These are phyloP conservation scores for Sternotherus odoratus DNA, from an alignment of 2,797 vertebrate species.

Conservation along the genomic window DNA sequence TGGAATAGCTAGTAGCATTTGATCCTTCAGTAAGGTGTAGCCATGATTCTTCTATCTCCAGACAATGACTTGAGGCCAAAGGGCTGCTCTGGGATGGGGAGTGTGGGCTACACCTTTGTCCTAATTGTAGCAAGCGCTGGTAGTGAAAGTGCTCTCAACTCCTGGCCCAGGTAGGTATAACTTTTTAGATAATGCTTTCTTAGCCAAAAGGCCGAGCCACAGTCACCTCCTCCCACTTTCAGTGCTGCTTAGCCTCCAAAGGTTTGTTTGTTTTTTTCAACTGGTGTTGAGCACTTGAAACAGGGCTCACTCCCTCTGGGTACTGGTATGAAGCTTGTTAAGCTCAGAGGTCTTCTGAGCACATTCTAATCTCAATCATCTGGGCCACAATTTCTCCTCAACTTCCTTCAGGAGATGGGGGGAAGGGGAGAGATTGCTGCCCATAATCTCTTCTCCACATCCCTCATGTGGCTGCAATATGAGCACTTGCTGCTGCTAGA, in stretches of 20 bases:
- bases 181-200: too few species aligned
- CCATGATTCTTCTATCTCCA: background rate
- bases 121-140: background rate
- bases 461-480: background rate
- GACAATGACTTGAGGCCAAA: rapidly evolving
- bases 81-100: background rate
- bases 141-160: background rate
- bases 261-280: rapidly evolving
- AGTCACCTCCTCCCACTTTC: background rate
- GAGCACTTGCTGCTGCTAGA: background rate
- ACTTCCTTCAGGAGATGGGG: background rate
- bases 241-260: background rate
- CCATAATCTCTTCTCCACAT: background rate
- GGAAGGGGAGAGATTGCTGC: background rate
- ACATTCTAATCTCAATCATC: background rate
- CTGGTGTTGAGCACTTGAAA: background rate
- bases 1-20: background rate
- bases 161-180: background rate
- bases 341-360: background rate
- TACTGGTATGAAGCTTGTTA: background rate
- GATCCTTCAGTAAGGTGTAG: background rate
- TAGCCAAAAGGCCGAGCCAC: too few species aligned
- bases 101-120: background rate
- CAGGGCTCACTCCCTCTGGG: background rate
- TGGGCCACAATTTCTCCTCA: too few species aligned